Evolutionary conservation across 2,797 vertebrate species (phyloP).

Genomic region (Danio choprae): DNA sequence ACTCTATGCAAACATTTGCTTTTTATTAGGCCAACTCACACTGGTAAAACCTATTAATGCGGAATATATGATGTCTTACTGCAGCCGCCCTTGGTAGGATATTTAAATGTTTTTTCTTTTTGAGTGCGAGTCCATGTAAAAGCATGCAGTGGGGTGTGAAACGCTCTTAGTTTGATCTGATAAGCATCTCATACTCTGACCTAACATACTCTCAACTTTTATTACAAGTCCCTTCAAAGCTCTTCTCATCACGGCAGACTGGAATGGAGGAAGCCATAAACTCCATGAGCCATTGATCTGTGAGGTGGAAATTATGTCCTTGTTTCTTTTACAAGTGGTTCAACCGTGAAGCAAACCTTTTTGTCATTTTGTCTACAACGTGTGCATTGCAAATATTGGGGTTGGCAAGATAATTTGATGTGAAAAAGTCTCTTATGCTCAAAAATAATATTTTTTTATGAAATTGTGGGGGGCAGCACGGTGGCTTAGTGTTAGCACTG

Average conservation of each 20-base stretch:
- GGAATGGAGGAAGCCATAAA: slow-evolving; percentile 43
- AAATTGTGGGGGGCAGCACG: no score
- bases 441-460: no score
- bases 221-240: slow-evolving; percentile 41
- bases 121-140: not conserved
- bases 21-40: slow-evolving; percentile 26
- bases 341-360: not conserved
- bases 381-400: not conserved
- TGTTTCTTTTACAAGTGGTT: not conserved
- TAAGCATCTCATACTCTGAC: slow-evolving; percentile 29
- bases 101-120: not conserved
- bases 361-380: not conserved
- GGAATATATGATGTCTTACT: not conserved
- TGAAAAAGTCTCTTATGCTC: not conserved
- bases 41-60: slow-evolving; percentile 26
- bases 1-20: slow-evolving; percentile 55
- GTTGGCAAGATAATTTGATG: no score
- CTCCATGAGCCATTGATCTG: slow-evolving; percentile 51
- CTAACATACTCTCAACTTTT: slow-evolving; percentile 16
- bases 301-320: slow-evolving; percentile 46
- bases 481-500: no score
- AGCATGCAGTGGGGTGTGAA: slow-evolving; percentile 28
- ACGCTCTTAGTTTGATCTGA: slow-evolving; percentile 27
- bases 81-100: not conserved
- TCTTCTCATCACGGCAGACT: slow-evolving; percentile 28